Evolutionary conservation across 2,888 invertebrate species (phyloP).

Genomic region (Phaonia tiefii): DNA sequence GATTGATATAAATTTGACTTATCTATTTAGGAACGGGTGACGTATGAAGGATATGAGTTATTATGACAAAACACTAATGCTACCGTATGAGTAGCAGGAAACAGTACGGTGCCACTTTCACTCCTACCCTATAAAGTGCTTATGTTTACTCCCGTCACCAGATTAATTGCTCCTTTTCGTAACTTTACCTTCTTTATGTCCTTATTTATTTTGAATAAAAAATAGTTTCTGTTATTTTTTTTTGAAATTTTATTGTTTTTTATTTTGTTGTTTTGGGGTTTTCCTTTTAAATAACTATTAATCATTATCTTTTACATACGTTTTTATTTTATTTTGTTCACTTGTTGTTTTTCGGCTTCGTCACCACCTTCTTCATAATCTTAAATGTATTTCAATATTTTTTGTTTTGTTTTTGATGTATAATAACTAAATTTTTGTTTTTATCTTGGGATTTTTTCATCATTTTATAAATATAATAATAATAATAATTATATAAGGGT

Average conservation of each 20-base stretch:
- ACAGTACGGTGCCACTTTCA: no score
- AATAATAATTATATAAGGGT: slow-evolving; percentile 63
- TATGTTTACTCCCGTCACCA: no score
- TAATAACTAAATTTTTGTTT: slow-evolving; percentile 64
- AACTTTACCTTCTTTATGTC: no score
- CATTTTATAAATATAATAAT: slow-evolving; percentile 68
- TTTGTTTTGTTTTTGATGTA: slow-evolving; percentile 58
- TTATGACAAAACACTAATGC: no score
- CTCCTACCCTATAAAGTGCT: no score
- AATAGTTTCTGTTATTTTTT: slow-evolving; percentile 25
- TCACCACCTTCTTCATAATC: slow-evolving; percentile 52
- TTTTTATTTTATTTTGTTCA: slow-evolving; percentile 36
- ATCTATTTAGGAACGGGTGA: no score
- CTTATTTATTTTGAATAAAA: no score
- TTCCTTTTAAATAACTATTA: slow-evolving; percentile 66
- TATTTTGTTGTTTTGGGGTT: slow-evolving; percentile 59
- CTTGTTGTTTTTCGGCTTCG: not conserved
- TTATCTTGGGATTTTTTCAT: slow-evolving; percentile 28
- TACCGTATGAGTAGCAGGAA: no score
- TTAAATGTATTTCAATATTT: slow-evolving; percentile 63
- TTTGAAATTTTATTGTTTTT: slow-evolving; percentile 61
- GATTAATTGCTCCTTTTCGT: no score
- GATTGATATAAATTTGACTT: no score
- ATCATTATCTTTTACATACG: slow-evolving; percentile 66
- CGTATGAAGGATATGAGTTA: no score